Percentiles rank a stretch among this genome's conserved stretches.
Conservation (phyloP, 1,140 invertebrate species). For the Latrodectus geometricus region DNA sequence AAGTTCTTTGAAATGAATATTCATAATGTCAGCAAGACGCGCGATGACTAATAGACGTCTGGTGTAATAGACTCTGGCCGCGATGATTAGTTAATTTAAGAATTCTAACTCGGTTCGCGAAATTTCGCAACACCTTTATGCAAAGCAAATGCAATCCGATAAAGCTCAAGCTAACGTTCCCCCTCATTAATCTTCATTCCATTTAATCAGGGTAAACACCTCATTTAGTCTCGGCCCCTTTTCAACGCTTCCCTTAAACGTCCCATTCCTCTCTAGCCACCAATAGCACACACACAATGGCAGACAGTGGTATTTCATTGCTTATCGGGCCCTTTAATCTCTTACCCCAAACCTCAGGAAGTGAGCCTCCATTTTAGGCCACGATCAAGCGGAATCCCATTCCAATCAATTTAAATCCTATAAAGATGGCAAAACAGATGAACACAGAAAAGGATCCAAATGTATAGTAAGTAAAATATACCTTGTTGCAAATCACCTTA, state of each 20-base stretch:
- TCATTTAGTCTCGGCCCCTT: not conserved
- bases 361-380: conserved; percentile 1
- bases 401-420: too few species aligned
- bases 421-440: too few species aligned
- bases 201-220: conserved; percentile 53
- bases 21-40: too few species aligned
- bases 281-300: conserved; percentile 34
- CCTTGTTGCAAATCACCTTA: too few species aligned
- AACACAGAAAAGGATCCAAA: too few species aligned
- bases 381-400: not conserved
- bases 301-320: conserved; percentile 28
- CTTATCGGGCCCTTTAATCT: conserved; percentile 30
- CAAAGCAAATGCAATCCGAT: conserved; percentile 2
- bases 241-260: not conserved
- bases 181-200: conserved; percentile 50
- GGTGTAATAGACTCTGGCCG: too few species aligned
- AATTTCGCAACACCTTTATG: not conserved
- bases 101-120: not conserved
- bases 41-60: too few species aligned
- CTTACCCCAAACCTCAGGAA: not conserved
- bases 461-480: too few species aligned
- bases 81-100: too few species aligned
- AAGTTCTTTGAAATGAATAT: too few species aligned
- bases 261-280: not conserved
- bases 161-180: not conserved